Evolutionary conservation across 2,113 vertebrate genomes (phyloP), one percentile per base, ranked within the genome.

Genomic region (Atractosteus spatula): DNA sequence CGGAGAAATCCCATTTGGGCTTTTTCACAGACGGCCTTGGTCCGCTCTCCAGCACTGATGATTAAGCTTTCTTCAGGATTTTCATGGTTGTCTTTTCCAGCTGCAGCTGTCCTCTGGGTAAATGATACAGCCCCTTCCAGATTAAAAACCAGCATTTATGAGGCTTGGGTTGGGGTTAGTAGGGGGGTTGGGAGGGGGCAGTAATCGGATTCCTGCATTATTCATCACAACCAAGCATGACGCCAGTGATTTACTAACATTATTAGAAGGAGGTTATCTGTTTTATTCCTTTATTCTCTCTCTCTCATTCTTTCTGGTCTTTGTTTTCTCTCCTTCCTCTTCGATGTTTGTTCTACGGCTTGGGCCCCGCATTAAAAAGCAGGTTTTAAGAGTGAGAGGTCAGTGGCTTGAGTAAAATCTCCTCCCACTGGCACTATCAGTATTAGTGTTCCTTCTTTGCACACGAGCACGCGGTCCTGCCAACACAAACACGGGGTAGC

Each of bases 31-130:
- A 54, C 74, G 5, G 47, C 47, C 47, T 51, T 51, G 10, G 47
- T 51, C 5, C 5, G 47, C 47, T 51, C 47, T 51, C 47, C 10
- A 10, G 47, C 10, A 51, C 57, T 65, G 74, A 72, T 80, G 82
- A 83, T 83, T 81, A 78, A 81, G 82, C 80, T 79, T 78, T 83
- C 78, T 78, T 83, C 80, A 79, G 76, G 73, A 83, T 83, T 83
- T 80, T 67, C 74, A 80, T 83, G 82, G 80, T 81, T 83, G 82
- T 83, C 79, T 80, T 79, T 74, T 74, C 75, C 70, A 76, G 66
- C 68, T 78, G 82, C 82, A 83, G 82, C 82, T 83, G 82, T 77
- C 72, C 79, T 80, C 77, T 29, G 17, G 17, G 62, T 65, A 65
- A 65, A 65, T 29, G 62, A 41, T 65, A 11, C 62, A 65, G 55